These are phyloP conservation scores for Halictus quadricinctus DNA, from an alignment of 2,888 invertebrate species.

Conservation along the genomic window DNA sequence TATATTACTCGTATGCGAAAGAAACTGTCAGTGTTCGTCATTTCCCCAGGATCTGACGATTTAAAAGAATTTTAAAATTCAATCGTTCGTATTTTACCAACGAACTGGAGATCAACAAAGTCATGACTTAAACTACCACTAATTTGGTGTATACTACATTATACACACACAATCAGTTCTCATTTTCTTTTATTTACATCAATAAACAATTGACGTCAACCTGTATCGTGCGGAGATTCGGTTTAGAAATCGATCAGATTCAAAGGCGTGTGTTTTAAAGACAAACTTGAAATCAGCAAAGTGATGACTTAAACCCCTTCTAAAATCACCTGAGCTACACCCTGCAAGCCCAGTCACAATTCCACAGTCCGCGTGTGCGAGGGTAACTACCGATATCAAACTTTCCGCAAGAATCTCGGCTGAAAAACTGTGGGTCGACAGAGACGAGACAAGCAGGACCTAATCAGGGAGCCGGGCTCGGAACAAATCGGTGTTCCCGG, in stretches of 20 bases:
- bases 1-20: no score
- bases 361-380: not conserved
- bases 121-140: no score
- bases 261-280: not conserved
- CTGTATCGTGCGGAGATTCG: no score
- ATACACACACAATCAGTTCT: no score
- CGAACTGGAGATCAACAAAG: no score
- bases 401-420: not conserved
- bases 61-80: no score
- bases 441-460: slow-evolving; percentile 5
- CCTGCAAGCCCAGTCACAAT: not conserved
- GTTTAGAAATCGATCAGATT: not conserved
- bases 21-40: no score
- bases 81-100: no score
- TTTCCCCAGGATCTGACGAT: no score
- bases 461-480: not conserved
- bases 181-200: no score
- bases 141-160: no score
- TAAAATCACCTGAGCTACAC: not conserved
- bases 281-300: not conserved
- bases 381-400: not conserved
- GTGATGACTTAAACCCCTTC: not conserved
- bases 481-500: slow-evolving; percentile 2
- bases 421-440: not conserved
- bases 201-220: no score